Conservation (phyloP, 1,140 invertebrate species). For the Temnothorax curvispinosus region DNA sequence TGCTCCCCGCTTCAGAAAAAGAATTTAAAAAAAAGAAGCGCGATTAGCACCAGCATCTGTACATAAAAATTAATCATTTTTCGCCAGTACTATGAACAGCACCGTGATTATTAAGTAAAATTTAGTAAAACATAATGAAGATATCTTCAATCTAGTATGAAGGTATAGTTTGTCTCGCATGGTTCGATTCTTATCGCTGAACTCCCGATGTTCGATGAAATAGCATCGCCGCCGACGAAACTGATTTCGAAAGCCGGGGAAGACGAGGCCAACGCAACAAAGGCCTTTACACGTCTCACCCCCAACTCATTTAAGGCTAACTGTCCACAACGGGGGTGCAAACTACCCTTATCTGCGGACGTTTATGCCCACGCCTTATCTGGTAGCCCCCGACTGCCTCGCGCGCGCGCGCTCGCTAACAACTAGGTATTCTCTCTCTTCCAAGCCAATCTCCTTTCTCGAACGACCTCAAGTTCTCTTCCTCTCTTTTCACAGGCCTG, state of each 20-base stretch:
- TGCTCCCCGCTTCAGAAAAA: no score
- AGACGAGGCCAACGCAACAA: slow-evolving; percentile 67
- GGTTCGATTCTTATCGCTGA: slow-evolving; percentile 19
- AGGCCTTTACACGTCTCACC: slow-evolving; percentile 71
- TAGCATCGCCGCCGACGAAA: slow-evolving; percentile 53
- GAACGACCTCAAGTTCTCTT: slow-evolving; percentile 65
- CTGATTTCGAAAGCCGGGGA: slow-evolving; percentile 71
- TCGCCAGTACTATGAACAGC: not conserved
- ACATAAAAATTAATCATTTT: not conserved
- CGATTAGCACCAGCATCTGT: not conserved
- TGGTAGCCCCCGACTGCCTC: slow-evolving; percentile 76
- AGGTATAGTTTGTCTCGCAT: not conserved
- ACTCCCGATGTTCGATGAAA: slow-evolving; percentile 59
- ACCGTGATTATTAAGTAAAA: not conserved
- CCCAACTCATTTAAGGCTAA: slow-evolving; percentile 83
- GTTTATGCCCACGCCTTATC: slow-evolving; percentile 85
- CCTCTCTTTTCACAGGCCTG: not conserved
- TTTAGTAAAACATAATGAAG: not conserved
- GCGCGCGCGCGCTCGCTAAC: slow-evolving; percentile 71
- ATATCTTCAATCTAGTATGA: not conserved
- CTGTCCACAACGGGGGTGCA: slow-evolving; percentile 85
- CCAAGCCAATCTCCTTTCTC: slow-evolving; percentile 74
- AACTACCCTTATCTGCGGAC: slow-evolving; percentile 85
- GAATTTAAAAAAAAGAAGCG: not conserved
- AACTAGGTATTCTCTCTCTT: slow-evolving; percentile 77